Evolutionary conservation across 2,797 vertebrate genomes (phyloP).

Genomic region (Ctenopoma kingsleyae): DNA sequence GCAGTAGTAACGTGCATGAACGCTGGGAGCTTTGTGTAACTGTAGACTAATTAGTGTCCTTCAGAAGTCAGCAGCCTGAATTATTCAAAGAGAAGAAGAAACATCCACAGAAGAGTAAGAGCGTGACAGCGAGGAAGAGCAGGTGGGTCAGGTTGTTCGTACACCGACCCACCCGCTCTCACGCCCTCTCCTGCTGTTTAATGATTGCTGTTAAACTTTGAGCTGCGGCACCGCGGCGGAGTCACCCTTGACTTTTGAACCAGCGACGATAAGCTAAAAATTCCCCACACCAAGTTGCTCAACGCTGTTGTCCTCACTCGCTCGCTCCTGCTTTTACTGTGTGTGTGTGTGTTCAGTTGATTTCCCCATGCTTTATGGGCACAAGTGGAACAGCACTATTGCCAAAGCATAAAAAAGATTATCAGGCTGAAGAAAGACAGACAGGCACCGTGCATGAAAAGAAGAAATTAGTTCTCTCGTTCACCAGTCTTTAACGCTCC

Average conservation of each 20-base stretch:
- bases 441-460: constrained; percentile 28
- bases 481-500: constrained; percentile 26
- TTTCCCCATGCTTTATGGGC: constrained; percentile 29
- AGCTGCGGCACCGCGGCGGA: constrained; percentile 46
- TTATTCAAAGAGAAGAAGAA: constrained; percentile 34
- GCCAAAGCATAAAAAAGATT: constrained; percentile 24
- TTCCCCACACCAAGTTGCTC: constrained; percentile 59
- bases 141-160: not conserved
- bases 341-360: constrained; percentile 14
- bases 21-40: constrained; percentile 1
- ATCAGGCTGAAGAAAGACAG: constrained; percentile 12
- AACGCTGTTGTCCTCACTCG: constrained; percentile 35
- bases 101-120: not conserved
- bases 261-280: constrained; percentile 72
- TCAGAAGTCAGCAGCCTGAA: constrained; percentile 27
- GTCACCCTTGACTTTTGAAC: constrained; percentile 80
- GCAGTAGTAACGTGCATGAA: not conserved
- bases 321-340: not conserved
- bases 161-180: not conserved
- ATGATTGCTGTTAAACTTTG: constrained; percentile 83
- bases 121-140: not conserved
- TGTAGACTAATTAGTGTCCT: constrained; percentile 10
- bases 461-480: not conserved
- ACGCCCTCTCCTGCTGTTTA: constrained; percentile 58
- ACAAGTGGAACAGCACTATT: constrained; percentile 7